A percentile compares a stretch with the other conserved stretches of the same genome.
Conservation (phyloP, 2,797 vertebrate species). For the Odontamblyopus rebecca region DNA sequence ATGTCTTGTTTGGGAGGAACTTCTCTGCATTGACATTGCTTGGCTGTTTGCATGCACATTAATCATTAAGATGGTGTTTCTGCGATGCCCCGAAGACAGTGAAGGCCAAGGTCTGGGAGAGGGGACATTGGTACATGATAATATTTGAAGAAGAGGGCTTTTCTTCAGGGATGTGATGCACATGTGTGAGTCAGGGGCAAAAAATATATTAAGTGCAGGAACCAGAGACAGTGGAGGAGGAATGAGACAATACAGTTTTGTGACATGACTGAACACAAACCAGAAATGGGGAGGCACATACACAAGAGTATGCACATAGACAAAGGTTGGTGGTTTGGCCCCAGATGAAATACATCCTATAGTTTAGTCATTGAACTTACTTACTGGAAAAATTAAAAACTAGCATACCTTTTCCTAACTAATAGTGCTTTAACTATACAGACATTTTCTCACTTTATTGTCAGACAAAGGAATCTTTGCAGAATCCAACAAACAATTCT, state of each 20-base stretch:
- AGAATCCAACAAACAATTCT: no score
- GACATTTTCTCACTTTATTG: no score
- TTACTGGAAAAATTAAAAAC: no score
- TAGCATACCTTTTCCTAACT: no score
- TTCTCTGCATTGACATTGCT: conserved; percentile 23
- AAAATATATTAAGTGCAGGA: not conserved
- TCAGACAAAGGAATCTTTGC: no score
- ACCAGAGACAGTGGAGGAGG: not conserved
- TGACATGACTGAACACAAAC: not conserved
- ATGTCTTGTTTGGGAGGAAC: conserved; percentile 8
- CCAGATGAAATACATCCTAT: no score
- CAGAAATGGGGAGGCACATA: not conserved
- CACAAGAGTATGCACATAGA: not conserved
- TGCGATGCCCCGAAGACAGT: conserved; percentile 51
- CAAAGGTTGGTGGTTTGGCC: not conserved
- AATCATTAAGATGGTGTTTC: conserved; percentile 60
- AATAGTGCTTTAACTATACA: no score
- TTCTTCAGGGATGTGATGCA: conserved; percentile 42
- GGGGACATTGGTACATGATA: conserved; percentile 22
- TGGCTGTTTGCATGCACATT: conserved; percentile 52
- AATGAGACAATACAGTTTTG: not conserved
- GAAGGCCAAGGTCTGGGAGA: conserved; percentile 53
- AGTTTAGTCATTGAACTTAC: no score
- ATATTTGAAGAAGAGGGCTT: conserved; percentile 32
- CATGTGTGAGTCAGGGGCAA: conserved; percentile 50